A percentile compares a stretch with the other conserved stretches of the same genome.
These are phyloP conservation scores for Neosilurus hyrtlii DNA, from an alignment of 2,797 vertebrate genomes.

Conservation along the genomic window DNA sequence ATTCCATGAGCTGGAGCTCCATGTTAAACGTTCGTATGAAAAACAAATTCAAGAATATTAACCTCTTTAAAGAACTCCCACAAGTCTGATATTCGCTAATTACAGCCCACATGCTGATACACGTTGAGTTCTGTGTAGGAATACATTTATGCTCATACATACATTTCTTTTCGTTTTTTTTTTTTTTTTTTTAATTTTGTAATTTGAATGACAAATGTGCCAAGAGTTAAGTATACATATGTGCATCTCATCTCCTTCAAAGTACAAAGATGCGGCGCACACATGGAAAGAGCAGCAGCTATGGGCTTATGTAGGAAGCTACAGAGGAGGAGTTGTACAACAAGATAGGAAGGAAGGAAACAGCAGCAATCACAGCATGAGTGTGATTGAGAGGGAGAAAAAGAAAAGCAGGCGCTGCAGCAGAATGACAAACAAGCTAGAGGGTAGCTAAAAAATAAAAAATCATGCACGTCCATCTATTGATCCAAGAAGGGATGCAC, in stretches of 20 bases:
- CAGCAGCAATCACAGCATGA: constrained; percentile 30
- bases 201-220: not conserved
- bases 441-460: constrained; percentile 21
- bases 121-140: constrained; percentile 1
- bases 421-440: constrained; percentile 29
- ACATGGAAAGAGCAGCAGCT: constrained; percentile 34
- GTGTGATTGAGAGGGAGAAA: constrained; percentile 41
- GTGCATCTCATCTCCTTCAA: not conserved
- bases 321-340: constrained; percentile 22
- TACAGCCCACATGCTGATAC: constrained; percentile 27
- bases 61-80: constrained; percentile 24
- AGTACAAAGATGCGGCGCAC: constrained; percentile 22
- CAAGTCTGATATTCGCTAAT: constrained; percentile 35
- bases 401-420: constrained; percentile 19
- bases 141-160: not conserved
- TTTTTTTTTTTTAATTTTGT: not conserved
- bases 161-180: not conserved
- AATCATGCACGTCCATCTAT: constrained; percentile 45
- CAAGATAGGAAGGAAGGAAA: constrained; percentile 20
- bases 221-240: not conserved
- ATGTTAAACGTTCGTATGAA: not conserved
- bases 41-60: constrained; percentile 25
- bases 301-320: constrained; percentile 42
- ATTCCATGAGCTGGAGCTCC: not conserved
- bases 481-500: constrained; percentile 36